Conservation (phyloP, 2,888 invertebrate species). For the Cataglyphis albicans region DNA sequence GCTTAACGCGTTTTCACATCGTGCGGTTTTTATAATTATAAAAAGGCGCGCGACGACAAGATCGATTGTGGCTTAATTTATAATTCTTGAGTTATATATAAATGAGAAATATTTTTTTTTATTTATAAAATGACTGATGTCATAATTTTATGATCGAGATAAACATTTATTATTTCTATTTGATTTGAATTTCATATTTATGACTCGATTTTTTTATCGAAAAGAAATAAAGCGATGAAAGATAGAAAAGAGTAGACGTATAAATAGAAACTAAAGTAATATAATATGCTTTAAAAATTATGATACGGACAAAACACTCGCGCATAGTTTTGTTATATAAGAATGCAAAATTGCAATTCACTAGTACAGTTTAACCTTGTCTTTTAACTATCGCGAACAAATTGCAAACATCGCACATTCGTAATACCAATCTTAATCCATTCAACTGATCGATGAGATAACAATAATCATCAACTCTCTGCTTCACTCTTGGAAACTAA, state of each 20-base stretch:
- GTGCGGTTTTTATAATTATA: background rate
- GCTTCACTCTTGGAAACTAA: conserved; percentile 15
- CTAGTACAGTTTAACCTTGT: background rate
- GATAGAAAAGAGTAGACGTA: background rate
- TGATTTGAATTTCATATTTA: background rate
- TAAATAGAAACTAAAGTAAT: background rate
- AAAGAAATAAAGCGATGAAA: background rate
- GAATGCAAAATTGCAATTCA: background rate
- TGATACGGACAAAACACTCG: background rate
- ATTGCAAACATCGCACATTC: background rate
- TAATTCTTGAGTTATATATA: background rate
- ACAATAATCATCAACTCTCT: background rate
- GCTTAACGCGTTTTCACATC: background rate
- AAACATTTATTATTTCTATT: background rate
- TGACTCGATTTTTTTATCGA: background rate
- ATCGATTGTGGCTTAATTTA: background rate
- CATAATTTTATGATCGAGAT: background rate
- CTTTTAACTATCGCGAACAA: background rate
- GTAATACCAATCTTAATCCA: background rate
- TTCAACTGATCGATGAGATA: conserved; percentile 5
- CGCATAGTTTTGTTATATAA: background rate
- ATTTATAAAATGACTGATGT: background rate
- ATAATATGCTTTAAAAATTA: background rate
- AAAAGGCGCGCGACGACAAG: background rate
- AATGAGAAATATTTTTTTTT: background rate